Base-by-base conservation (phyloP, 2,888 invertebrate species). In the Melipona beecheii region DNA sequence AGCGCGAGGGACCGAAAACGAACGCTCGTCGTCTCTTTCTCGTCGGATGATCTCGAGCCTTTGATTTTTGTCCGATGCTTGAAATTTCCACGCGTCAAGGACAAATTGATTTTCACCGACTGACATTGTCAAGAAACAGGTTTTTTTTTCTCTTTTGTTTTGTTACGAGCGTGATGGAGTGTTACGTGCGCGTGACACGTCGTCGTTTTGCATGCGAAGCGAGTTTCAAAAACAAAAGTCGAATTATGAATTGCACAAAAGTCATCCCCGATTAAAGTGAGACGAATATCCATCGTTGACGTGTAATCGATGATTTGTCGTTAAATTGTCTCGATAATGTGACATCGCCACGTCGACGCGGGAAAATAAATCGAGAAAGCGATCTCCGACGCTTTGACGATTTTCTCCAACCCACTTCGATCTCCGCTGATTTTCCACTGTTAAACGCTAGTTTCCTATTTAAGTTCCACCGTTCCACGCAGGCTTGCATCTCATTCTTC, bases 151-250 rank as follows among this genome's bases (percentile, higher is more conserved):
- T 4, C 0, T 43, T 70, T 71, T 80, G 70, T 65, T 71, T 52
- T 52, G 21, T 69, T 56, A 50, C 43, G 50, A 36, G 27, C 52
- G 15, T 71, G 77, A 78, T 80, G 36, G 69, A 79, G 69, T 70
- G 77, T 64, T 70, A 49, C 50, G 36, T 80, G 70, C 64, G 19
- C 13, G n/a, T 70, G 80, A 80, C 78, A 65, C 43, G 43, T 21
- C n/a, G 27, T 27, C 27, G 77, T 21, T 68, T 31, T 24, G 31
- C 52, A 49, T 64, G 9, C 24, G 24, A 65, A 78, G 60, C 31
- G 60, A 49, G 9, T 17, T 64, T 65, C 31, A 24, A 56, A 50
- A 65, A 31, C 50, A 56, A 50, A 50, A 58, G 43, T 31, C 13
- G 19, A 2, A 36, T 21, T 27, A 13, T 19, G 19, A 36, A 19